Evolutionary conservation across 2,888 invertebrate genomes (phyloP).

Genomic region (Orgyia antiqua): DNA sequence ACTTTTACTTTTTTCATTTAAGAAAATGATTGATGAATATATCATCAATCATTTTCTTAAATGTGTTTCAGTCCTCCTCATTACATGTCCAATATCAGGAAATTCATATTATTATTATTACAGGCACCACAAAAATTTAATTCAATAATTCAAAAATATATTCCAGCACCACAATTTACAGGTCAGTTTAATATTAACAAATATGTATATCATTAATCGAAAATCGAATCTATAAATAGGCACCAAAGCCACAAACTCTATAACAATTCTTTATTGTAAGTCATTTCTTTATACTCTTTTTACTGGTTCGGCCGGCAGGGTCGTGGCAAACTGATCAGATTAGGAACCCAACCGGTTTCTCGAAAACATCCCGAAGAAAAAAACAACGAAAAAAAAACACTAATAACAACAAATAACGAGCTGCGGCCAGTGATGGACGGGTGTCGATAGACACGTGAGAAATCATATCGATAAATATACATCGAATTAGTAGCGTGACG

Average conservation of each 20-base stretch:
- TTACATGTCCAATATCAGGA: too few relatives aligned
- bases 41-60: too few relatives aligned
- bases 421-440: conserved; percentile 39
- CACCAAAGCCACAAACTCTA: conserved; percentile 22
- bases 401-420: conserved; percentile 79
- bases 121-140: too few relatives aligned
- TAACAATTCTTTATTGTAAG: conserved; percentile 33
- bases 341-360: conserved; percentile 64
- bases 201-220: too few relatives aligned
- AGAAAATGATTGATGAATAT: too few relatives aligned
- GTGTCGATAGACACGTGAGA: conserved; percentile 36
- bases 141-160: too few relatives aligned
- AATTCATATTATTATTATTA: too few relatives aligned
- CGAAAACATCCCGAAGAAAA: conserved; percentile 62
- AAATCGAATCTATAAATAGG: conserved; percentile 16
- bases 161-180: too few relatives aligned
- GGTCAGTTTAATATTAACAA: too few relatives aligned
- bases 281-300: conserved; percentile 37
- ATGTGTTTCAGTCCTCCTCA: too few relatives aligned
- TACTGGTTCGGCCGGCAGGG: conserved; percentile 35
- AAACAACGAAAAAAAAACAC: conserved; percentile 51
- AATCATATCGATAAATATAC: conserved; percentile 31
- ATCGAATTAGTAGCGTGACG: conserved; percentile 13
- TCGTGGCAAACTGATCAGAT: conserved; percentile 73
- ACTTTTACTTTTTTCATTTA: too few relatives aligned